Evolutionary conservation across 1,140 invertebrate genomes (phyloP).

Genomic region (Zaprionus inermis): DNA sequence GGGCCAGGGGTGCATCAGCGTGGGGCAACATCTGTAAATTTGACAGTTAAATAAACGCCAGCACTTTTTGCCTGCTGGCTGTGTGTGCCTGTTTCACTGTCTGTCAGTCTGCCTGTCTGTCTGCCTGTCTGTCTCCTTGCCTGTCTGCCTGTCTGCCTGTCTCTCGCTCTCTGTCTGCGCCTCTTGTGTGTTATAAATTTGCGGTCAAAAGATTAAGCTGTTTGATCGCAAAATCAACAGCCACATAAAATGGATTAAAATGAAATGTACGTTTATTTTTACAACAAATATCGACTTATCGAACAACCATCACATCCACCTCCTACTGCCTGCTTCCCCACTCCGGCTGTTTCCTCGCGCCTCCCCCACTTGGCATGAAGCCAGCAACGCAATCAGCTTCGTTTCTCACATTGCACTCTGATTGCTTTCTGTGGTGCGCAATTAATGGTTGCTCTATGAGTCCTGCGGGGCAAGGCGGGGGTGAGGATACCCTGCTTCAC

Average conservation of each 20-base stretch:
- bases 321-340: no score
- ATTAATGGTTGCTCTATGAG: constrained; percentile 55
- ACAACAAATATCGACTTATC: constrained; percentile 8
- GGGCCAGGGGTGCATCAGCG: neutral
- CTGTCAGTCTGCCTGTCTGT: neutral
- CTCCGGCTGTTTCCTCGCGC: no score
- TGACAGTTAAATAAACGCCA: constrained; percentile 69
- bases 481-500: no score
- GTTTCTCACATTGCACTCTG: constrained; percentile 56
- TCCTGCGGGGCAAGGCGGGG: neutral
- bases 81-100: neutral
- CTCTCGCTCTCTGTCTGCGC: neutral
- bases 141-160: neutral
- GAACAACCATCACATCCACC: no score
- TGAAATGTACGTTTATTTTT: constrained; percentile 53
- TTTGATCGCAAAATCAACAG: constrained; percentile 80
- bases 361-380: constrained; percentile 5
- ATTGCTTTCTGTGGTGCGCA: constrained; percentile 76
- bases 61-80: constrained; percentile 12
- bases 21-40: constrained; percentile 66
- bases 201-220: constrained; percentile 75
- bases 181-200: constrained; percentile 61
- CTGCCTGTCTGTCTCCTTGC: neutral
- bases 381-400: constrained; percentile 9
- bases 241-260: constrained; percentile 76